Base-by-base conservation (phyloP, 2,888 invertebrate genomes). In the Vanessa cardui region DNA sequence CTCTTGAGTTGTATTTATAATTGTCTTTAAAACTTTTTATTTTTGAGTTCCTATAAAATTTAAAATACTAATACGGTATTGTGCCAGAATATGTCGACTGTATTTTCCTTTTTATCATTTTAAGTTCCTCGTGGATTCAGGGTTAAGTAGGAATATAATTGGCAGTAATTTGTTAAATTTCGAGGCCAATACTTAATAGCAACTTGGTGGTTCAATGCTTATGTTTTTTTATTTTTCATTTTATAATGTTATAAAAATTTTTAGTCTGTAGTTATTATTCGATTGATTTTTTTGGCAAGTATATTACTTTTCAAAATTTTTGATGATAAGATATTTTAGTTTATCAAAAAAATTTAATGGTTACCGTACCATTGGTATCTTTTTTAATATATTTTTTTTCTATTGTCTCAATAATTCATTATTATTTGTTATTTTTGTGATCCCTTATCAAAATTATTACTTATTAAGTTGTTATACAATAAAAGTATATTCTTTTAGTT, bases 401-500 rank as follows among this genome's bases (percentile, higher is more conserved):
- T 2, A 50, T 52, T 65, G 8, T 20, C 65, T 60, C 50, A 50
- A 39, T 59, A 21, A 18, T 44, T 44, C 3, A 18, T 63, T 33
- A 46, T 59, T 60, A 52, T 52, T 56, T 31, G 47, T 61, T 64
- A 60, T 21, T 45, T 60, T 60, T 60, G 54, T 50, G 18, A 64
- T 68, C 31, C n/a, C 52, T 60, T 20, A 56, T 54, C 68, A 60
- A 68, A 68, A 68, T 64, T 64, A 50, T 68, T 62, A 50, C 21
- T 66, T n/a, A 59, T 46, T 68, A 68, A 65, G 56, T 68, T 68
- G 70, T 68, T 68, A 58, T 68, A 39, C 20, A 59, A 60, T 68
- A 50, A 62, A 64, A 61, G 33, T 50, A 64, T 67, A 62, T 65
- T 63, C 49, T 65, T 71, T 62, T 60, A 62, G 64, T 71, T 70